Percentiles rank a stretch among this genome's conserved stretches.
These are phyloP conservation scores for Dione vanillae DNA, from an alignment of 2,888 invertebrate species.

Conservation along the genomic window DNA sequence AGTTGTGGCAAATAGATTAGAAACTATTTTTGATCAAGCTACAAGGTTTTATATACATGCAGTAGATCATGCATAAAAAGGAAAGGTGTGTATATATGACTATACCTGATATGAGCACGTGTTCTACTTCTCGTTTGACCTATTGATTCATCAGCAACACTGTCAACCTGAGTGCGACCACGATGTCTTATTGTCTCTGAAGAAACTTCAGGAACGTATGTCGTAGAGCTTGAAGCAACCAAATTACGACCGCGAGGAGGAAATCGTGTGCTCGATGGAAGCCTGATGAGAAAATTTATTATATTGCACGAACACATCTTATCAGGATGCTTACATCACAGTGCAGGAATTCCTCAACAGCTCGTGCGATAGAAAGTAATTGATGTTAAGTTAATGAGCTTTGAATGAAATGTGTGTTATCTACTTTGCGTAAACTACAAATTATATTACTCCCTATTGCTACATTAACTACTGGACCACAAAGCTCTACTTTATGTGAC, in stretches of 20 bases:
- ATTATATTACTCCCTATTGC: conserved; percentile 27
- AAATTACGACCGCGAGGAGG: conserved; percentile 88
- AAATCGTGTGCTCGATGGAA: conserved; percentile 94
- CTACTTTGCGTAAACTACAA: conserved; percentile 33
- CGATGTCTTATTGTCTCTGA: conserved; percentile 74
- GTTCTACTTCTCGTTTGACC: conserved; percentile 81
- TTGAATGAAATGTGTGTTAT: conserved; percentile 26
- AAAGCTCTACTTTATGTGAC: conserved; percentile 33
- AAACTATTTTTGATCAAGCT: background rate
- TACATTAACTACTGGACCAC: conserved; percentile 32
- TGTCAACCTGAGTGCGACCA: conserved; percentile 73
- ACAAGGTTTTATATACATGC: background rate
- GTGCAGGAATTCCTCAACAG: conserved; percentile 43
- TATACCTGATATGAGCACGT: conserved; percentile 85
- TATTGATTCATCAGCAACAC: conserved; percentile 76
- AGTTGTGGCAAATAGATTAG: background rate
- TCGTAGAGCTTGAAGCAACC: conserved; percentile 78
- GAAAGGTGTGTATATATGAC: conserved; percentile 4
- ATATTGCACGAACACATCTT: conserved; percentile 49
- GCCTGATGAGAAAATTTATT: conserved; percentile 66
- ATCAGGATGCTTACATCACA: conserved; percentile 62
- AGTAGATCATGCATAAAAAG: background rate
- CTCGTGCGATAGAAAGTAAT: conserved; percentile 41
- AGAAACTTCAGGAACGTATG: conserved; percentile 70
- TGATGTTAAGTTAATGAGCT: conserved; percentile 28